Conservation (phyloP, 1,140 invertebrate species). For the Tetragnatha versicolor region DNA sequence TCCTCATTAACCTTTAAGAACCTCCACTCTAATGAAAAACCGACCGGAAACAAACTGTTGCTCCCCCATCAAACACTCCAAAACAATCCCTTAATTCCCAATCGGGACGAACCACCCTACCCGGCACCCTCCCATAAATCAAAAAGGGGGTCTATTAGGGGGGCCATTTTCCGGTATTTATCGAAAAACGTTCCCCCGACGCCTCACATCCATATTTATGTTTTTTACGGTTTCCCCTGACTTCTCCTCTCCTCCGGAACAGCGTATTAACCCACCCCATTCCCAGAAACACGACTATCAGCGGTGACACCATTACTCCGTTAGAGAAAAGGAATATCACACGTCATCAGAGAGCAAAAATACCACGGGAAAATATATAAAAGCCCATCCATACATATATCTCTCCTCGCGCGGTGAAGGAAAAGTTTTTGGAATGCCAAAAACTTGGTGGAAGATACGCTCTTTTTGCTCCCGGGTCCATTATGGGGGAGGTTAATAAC, state of each 20-base stretch:
- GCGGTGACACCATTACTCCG: conserved; percentile 47
- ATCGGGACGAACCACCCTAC: too few species aligned
- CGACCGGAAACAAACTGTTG: too few species aligned
- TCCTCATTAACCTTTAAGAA: too few species aligned
- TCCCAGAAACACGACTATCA: conserved; percentile 21
- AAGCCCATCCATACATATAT: too few species aligned
- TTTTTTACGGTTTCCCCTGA: not conserved
- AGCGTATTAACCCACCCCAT: conserved; percentile 32
- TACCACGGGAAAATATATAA: not conserved
- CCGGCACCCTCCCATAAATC: too few species aligned
- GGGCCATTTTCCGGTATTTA: too few species aligned
- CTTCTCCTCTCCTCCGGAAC: conserved; percentile 3
- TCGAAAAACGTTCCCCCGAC: too few species aligned
- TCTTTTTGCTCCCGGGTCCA: conserved; percentile 26
- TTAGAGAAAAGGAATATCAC: conserved; percentile 48
- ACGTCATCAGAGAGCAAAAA: conserved; percentile 8
- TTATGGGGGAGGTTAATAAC: conserved; percentile 51
- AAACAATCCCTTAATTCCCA: too few species aligned
- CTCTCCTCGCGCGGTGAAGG: conserved; percentile 2
- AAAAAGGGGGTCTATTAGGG: too few species aligned
- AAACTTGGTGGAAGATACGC: too few species aligned
- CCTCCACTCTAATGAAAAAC: too few species aligned
- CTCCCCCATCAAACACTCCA: too few species aligned
- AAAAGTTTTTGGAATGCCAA: conserved; percentile 53
- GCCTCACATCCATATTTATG: not conserved